Percentiles rank a stretch among this genome's conserved stretches.
Evolutionary conservation across 2,888 invertebrate species (phyloP).

Genomic region (Penaeus monodon): DNA sequence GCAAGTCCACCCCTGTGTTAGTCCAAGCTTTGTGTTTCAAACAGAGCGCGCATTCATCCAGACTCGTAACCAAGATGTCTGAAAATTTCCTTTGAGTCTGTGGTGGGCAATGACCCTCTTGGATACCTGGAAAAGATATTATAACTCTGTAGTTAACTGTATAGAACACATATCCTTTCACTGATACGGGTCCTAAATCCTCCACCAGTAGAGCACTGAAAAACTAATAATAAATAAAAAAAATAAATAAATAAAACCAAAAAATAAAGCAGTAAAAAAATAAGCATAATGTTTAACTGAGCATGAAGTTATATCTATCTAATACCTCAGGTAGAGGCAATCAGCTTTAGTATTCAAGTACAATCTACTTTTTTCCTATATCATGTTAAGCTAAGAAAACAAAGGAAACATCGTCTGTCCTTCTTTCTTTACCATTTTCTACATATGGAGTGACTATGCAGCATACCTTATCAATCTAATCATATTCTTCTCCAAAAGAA

Average conservation of each 20-base stretch:
- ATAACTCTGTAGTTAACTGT: constrained; percentile 72
- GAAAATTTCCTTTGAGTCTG: constrained; percentile 70
- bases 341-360: no score
- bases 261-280: no score
- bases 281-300: neutral
- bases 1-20: neutral
- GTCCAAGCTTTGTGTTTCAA: constrained; percentile 66
- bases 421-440: no score
- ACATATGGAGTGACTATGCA: no score
- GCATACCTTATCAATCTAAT: no score
- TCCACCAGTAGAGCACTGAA: constrained; percentile 72
- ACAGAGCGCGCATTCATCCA: constrained; percentile 70
- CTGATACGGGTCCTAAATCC: constrained; percentile 73
- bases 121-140: constrained; percentile 72
- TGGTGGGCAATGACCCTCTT: constrained; percentile 70
- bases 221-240: no score
- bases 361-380: no score
- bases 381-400: no score
- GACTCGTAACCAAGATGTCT: constrained; percentile 69
- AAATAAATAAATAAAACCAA: no score
- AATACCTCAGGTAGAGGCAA: neutral
- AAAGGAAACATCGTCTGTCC: no score
- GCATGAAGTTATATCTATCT: neutral
- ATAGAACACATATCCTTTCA: constrained; percentile 72
- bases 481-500: no score